These are phyloP conservation scores for Ashinkailepas kermadecensis DNA, from an alignment of 2,888 invertebrate genomes.

Conservation along the genomic window DNA sequence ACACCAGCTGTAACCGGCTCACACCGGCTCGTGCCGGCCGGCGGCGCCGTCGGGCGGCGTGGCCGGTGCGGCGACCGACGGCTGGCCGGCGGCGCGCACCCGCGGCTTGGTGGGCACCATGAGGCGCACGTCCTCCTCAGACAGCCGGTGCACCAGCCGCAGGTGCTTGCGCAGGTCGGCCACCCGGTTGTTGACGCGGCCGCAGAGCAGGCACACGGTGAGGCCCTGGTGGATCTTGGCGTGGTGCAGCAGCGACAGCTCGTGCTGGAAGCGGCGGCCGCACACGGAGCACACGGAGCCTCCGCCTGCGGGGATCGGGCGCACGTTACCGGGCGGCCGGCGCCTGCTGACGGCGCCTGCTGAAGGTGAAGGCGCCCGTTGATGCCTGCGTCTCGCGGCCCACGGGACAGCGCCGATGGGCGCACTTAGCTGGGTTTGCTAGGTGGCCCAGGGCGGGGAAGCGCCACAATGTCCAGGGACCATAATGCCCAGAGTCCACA, in stretches of 20 bases:
- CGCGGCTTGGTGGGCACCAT: not conserved
- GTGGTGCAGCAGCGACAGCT: slow-evolving; percentile 4
- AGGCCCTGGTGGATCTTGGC: not conserved
- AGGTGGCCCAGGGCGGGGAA: too few species aligned
- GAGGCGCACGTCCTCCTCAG: not conserved
- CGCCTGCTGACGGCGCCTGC: too few species aligned
- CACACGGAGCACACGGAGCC: not conserved
- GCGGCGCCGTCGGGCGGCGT: not conserved
- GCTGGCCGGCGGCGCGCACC: not conserved
- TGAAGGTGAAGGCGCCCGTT: too few species aligned
- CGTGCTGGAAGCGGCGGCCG: not conserved
- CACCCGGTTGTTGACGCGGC: not conserved
- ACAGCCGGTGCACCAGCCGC: not conserved
- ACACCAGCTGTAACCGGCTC: too few species aligned
- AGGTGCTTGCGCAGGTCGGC: slow-evolving; percentile 4
- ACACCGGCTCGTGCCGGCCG: too few species aligned
- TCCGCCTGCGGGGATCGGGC: not conserved
- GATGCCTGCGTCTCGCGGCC: too few species aligned
- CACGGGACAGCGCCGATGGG: too few species aligned
- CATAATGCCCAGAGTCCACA: too few species aligned
- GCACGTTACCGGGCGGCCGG: not conserved
- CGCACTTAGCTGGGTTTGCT: too few species aligned
- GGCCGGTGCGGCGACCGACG: not conserved
- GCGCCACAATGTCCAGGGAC: too few species aligned
- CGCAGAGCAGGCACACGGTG: not conserved